Percentiles rank a stretch among this genome's conserved stretches.
Conservation (phyloP, 1,140 invertebrate genomes). For the Zaprionus davidi region DNA sequence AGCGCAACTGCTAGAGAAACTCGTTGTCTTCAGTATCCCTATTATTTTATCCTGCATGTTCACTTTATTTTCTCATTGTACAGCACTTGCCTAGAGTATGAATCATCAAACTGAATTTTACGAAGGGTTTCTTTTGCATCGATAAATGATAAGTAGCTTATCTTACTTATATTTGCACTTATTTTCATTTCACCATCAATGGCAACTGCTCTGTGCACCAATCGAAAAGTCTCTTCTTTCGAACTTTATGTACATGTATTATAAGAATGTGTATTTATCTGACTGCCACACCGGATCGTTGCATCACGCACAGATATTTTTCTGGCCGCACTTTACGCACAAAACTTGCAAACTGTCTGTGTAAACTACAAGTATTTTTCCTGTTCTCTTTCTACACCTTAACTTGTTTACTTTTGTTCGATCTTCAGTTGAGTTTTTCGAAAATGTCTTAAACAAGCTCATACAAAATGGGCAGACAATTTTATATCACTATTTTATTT, state of each 20-base stretch:
- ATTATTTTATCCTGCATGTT: background rate
- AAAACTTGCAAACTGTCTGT: constrained; percentile 25
- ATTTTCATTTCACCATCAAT: background rate
- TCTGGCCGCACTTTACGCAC: constrained; percentile 16
- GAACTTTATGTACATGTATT: background rate
- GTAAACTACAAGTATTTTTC: constrained; percentile 18
- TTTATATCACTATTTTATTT: constrained; percentile 13
- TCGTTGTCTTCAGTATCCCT: background rate
- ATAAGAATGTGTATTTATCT: constrained; percentile 3
- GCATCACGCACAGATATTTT: constrained; percentile 4
- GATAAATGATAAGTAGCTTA: background rate
- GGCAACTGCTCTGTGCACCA: background rate
- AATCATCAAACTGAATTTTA: background rate
- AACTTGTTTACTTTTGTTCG: constrained; percentile 15
- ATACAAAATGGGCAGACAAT: constrained; percentile 26
- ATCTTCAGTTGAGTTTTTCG: constrained; percentile 31
- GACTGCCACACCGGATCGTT: background rate
- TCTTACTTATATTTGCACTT: background rate
- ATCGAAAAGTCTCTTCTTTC: background rate
- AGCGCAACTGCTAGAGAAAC: background rate
- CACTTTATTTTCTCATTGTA: background rate
- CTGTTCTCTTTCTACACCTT: constrained; percentile 49
- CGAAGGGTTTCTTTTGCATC: background rate
- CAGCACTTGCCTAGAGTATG: background rate
- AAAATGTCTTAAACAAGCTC: constrained; percentile 17